Evolutionary conservation across 2,888 invertebrate genomes (phyloP).

Genomic region (Gasteruption jaculator): DNA sequence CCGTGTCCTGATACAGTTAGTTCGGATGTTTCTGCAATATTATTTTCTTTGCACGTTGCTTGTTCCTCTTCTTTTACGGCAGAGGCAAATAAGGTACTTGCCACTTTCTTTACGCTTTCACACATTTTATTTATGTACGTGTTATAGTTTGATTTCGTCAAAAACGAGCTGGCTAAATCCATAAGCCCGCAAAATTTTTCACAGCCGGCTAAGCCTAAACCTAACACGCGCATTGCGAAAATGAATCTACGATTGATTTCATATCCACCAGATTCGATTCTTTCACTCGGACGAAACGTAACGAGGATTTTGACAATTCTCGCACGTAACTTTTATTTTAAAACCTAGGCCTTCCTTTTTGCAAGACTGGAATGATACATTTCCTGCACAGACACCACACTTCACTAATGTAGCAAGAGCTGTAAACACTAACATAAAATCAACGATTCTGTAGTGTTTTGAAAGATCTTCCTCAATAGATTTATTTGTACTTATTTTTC

Average conservation of each 20-base stretch:
- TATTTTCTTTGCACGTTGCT: constrained; percentile 16
- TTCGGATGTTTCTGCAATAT: constrained; percentile 7
- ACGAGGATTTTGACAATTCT: constrained; percentile 22
- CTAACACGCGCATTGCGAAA: constrained; percentile 25
- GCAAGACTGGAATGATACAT: constrained; percentile 19
- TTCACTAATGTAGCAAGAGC: constrained; percentile 23
- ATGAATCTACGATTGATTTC: constrained; percentile 26
- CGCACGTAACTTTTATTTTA: constrained; percentile 23
- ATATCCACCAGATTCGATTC: constrained; percentile 22
- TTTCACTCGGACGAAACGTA: constrained; percentile 23
- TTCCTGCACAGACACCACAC: constrained; percentile 23
- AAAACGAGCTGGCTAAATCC: constrained; percentile 18
- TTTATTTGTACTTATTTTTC: constrained; percentile 17
- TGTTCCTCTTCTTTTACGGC: constrained; percentile 20
- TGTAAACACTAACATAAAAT: constrained; percentile 25
- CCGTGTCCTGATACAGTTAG: constrained; percentile 17
- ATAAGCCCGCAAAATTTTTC: constrained; percentile 23
- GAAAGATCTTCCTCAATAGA: constrained; percentile 16
- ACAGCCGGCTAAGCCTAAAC: constrained; percentile 22
- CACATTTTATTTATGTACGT: constrained; percentile 14
- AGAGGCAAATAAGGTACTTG: constrained; percentile 14
- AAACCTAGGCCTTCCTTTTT: constrained; percentile 23
- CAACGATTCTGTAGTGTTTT: constrained; percentile 24
- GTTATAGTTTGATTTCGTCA: constrained; percentile 17
- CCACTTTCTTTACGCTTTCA: constrained; percentile 14